phyloP scores from a whole-genome alignment of 2,797 vertebrate species.

The Benthosema pterotum region DNA sequence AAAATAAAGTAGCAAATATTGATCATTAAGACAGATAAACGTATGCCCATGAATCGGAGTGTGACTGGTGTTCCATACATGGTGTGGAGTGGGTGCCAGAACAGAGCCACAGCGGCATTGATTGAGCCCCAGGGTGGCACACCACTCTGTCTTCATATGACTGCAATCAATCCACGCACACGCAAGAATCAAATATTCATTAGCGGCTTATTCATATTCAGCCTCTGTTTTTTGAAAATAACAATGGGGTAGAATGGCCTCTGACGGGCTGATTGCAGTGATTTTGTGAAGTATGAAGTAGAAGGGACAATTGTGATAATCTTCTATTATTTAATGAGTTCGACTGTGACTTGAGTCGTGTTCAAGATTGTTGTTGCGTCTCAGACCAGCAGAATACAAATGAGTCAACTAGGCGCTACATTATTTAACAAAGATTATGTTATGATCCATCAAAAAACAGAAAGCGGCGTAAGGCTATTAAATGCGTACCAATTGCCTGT shows the following conservation, averaged over 20 bases:
- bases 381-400: constrained; percentile 33
- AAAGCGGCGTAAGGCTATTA: constrained; percentile 14
- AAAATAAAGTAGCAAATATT: constrained; percentile 82
- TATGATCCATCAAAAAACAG: constrained; percentile 18
- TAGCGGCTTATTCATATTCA: constrained; percentile 74
- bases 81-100: constrained; percentile 72
- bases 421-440: constrained; percentile 26
- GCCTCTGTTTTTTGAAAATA: constrained; percentile 57
- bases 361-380: constrained; percentile 41
- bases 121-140: constrained; percentile 58
- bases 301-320: constrained; percentile 60
- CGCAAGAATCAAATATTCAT: constrained; percentile 74
- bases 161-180: constrained; percentile 75
- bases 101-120: constrained; percentile 57
- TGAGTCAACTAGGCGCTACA: constrained; percentile 7
- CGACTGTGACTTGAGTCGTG: constrained; percentile 31
- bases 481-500: constrained; percentile 30
- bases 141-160: constrained; percentile 56
- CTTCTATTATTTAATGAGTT: constrained; percentile 53
- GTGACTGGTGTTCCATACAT: constrained; percentile 59
- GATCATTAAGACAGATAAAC: constrained; percentile 77
- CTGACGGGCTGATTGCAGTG: constrained; percentile 60
- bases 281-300: constrained; percentile 60
- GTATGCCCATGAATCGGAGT: constrained; percentile 65
- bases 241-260: constrained; percentile 61